A percentile compares a stretch with the other conserved stretches of the same genome.
Conservation (phyloP, 1,140 invertebrate genomes). For the Aradophagus sp. region DNA sequence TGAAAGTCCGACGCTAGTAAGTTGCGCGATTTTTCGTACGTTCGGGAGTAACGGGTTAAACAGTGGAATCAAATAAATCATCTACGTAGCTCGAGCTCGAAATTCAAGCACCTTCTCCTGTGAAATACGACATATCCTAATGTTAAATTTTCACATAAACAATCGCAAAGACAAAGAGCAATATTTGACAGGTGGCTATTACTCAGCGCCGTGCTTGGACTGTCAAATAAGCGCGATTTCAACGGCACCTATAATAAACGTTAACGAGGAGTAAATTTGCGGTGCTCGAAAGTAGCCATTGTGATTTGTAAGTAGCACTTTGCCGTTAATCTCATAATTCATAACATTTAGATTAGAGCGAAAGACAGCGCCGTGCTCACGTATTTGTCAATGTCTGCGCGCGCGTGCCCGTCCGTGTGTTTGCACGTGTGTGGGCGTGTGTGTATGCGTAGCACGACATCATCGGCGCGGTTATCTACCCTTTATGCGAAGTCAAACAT, state of each 20-base stretch:
- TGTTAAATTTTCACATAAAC: too few relatives aligned
- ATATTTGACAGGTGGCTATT: too few relatives aligned
- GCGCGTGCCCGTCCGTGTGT: too few relatives aligned
- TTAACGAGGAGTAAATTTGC: conserved; percentile 20
- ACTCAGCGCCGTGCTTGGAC: too few relatives aligned
- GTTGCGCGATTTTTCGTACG: too few relatives aligned
- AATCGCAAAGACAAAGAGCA: background rate
- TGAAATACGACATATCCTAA: too few relatives aligned
- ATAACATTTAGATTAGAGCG: conserved; percentile 47
- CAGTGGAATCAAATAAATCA: too few relatives aligned
- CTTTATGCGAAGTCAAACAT: conserved; percentile 60
- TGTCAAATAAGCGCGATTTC: conserved; percentile 4
- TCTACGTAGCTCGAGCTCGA: too few relatives aligned
- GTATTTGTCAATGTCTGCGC: too few relatives aligned
- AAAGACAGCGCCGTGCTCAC: conserved; percentile 6
- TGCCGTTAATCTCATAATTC: conserved; percentile 45
- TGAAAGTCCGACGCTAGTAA: too few relatives aligned
- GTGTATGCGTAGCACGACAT: conserved; percentile 25
- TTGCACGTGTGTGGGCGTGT: background rate
- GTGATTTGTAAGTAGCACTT: conserved; percentile 35
- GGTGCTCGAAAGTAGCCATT: conserved; percentile 29
- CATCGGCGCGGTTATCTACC: conserved; percentile 37
- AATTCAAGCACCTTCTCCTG: too few relatives aligned
- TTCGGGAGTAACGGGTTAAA: too few relatives aligned
- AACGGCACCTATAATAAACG: conserved; percentile 4